Percentiles rank a stretch among this genome's conserved stretches.
phyloP scores from a whole-genome alignment of 2,113 vertebrate genomes.

The Gasterosteus nipponicus region DNA sequence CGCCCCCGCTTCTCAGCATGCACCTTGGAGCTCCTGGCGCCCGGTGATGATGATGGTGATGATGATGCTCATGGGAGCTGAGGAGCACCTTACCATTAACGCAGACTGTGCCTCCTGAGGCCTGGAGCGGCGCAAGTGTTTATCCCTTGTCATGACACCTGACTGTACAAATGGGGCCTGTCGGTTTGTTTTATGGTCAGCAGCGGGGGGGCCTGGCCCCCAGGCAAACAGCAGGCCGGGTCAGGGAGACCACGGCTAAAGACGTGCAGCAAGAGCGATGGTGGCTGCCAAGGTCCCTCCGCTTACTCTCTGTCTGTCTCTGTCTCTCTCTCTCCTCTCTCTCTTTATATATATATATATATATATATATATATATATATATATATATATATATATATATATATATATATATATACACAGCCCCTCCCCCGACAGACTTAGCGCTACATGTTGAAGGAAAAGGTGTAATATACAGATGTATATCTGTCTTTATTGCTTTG shows the following conservation, averaged over 20 bases:
- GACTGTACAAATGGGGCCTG: slow-evolving; percentile 78
- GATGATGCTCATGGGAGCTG: slow-evolving; percentile 60
- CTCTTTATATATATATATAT: too few relatives aligned
- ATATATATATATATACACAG: too few relatives aligned
- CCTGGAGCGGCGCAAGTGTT: slow-evolving; percentile 60
- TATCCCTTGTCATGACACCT: slow-evolving; percentile 79
- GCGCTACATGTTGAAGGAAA: too few relatives aligned
- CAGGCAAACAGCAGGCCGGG: slow-evolving; percentile 73
- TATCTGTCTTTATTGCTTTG: slow-evolving; percentile 30
- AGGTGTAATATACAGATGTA: background rate
- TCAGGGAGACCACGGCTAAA: slow-evolving; percentile 70
- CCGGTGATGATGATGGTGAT: slow-evolving; percentile 52
- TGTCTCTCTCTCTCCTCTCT: too few relatives aligned
- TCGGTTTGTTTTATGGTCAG: slow-evolving; percentile 79
- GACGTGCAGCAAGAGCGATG: slow-evolving; percentile 76
- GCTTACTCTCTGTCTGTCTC: slow-evolving; percentile 48
- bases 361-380: too few relatives aligned
- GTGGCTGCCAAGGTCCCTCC: slow-evolving; percentile 73
- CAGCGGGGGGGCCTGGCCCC: slow-evolving; percentile 59
- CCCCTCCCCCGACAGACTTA: too few relatives aligned
- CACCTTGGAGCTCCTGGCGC: slow-evolving; percentile 62
- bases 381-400: too few relatives aligned
- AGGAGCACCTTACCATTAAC: slow-evolving; percentile 57
- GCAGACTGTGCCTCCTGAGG: slow-evolving; percentile 51
- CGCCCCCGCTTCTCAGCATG: slow-evolving; percentile 58